Conservation (phyloP, 2,797 vertebrate genomes). For the Botia kubotai region DNA sequence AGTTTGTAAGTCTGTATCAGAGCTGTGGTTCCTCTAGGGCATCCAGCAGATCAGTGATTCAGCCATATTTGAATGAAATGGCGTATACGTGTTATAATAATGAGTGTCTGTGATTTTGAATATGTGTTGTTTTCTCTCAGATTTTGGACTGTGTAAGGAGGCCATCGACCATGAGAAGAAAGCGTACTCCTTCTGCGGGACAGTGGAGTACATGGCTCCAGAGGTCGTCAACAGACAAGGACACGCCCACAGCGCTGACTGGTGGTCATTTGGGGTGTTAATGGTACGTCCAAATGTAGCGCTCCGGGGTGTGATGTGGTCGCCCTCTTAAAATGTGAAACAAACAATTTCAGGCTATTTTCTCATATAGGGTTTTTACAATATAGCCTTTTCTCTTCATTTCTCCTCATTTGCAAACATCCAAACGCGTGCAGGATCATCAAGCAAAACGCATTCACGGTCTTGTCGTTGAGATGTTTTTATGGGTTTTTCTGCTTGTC, state of each 20-base stretch:
- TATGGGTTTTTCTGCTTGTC: slow-evolving; percentile 14
- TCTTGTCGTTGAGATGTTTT: background rate
- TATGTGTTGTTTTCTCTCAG: slow-evolving; percentile 67
- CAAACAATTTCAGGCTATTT: too few relatives aligned
- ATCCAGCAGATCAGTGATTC: background rate
- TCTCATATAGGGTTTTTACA: too few relatives aligned
- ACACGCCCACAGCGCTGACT: slow-evolving; percentile 95
- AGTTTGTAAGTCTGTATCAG: too few relatives aligned
- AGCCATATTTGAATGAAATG: background rate
- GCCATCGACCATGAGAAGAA: slow-evolving; percentile 96
- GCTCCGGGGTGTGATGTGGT: too few relatives aligned
- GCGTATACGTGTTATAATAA: too few relatives aligned
- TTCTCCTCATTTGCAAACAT: too few relatives aligned
- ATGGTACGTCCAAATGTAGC: slow-evolving; percentile 80
- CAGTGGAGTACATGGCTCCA: slow-evolving; percentile 97
- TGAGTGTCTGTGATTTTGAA: too few relatives aligned
- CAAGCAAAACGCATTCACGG: background rate
- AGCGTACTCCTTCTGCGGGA: slow-evolving; percentile 98
- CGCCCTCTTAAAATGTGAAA: too few relatives aligned
- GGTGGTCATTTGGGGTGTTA: slow-evolving; percentile 96
- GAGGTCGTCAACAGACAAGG: slow-evolving; percentile 97
- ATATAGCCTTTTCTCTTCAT: too few relatives aligned
- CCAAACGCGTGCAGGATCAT: background rate
- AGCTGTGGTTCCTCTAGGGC: background rate
- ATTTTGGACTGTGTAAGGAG: slow-evolving; percentile 97